Evolutionary conservation across 1,140 invertebrate genomes (phyloP).

Genomic region (Hyles euphorbiae): DNA sequence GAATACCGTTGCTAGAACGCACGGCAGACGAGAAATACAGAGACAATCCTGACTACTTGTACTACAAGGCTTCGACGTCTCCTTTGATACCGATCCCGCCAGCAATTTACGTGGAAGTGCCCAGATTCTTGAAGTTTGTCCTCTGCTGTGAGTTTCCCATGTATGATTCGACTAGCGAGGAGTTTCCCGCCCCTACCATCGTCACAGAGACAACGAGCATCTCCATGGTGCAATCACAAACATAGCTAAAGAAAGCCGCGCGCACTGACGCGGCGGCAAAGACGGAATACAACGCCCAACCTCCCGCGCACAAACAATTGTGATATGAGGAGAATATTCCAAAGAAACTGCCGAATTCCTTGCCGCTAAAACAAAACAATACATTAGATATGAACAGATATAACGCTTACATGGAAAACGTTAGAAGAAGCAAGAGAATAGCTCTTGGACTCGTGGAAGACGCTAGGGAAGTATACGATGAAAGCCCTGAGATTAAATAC

Average conservation of each 20-base stretch:
- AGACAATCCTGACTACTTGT: conserved; percentile 88
- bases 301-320: conserved; percentile 53
- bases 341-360: conserved; percentile 61
- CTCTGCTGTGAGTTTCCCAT: conserved; percentile 92
- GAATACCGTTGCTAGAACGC: conserved; percentile 89
- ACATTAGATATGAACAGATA: conserved; percentile 67
- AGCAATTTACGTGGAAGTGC: conserved; percentile 88
- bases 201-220: conserved; percentile 85
- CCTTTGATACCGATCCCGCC: conserved; percentile 92
- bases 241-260: conserved; percentile 84
- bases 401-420: conserved; percentile 64
- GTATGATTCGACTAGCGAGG: conserved; percentile 85
- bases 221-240: conserved; percentile 83
- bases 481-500: conserved; percentile 32
- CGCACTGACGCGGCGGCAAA: conserved; percentile 65
- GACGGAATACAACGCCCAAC: conserved; percentile 34
- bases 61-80: conserved; percentile 91
- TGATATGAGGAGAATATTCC: conserved; percentile 62
- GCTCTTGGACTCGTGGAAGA: conserved; percentile 62
- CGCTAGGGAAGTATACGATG: conserved; percentile 56
- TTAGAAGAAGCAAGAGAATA: conserved; percentile 55
- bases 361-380: conserved; percentile 67
- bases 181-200: conserved; percentile 78
- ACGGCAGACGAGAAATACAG: conserved; percentile 91
- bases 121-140: conserved; percentile 86